Conservation (phyloP, 2,888 invertebrate species). For the Hipparchia semele region DNA sequence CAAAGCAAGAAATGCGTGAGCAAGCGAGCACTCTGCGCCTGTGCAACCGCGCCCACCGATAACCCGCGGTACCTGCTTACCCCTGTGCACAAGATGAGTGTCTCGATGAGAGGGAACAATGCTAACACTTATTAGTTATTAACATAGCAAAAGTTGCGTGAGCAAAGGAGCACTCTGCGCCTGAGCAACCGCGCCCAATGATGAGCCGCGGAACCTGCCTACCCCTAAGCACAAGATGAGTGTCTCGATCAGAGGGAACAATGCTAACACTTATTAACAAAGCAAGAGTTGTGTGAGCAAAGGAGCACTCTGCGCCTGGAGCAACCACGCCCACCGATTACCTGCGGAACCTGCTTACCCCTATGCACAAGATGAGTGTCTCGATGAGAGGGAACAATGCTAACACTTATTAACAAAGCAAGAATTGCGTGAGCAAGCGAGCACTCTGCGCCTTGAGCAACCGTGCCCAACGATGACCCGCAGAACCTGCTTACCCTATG, state of each 20-base stretch:
- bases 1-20: constrained; percentile 83
- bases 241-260: constrained; percentile 85
- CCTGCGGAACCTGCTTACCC: constrained; percentile 70
- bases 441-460: constrained; percentile 82
- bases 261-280: constrained; percentile 72
- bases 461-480: constrained; percentile 75
- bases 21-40: constrained; percentile 87
- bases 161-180: constrained; percentile 86
- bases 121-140: constrained; percentile 77
- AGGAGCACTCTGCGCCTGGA: constrained; percentile 87
- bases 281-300: constrained; percentile 86
- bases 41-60: constrained; percentile 81
- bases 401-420: constrained; percentile 61
- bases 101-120: constrained; percentile 84
- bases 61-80: constrained; percentile 69
- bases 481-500: constrained; percentile 77
- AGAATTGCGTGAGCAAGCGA: constrained; percentile 89
- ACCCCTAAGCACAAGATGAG: constrained; percentile 88
- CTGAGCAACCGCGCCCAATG: constrained; percentile 83
- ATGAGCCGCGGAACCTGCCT: constrained; percentile 68
- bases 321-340: constrained; percentile 79
- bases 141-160: constrained; percentile 83
- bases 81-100: constrained; percentile 88
- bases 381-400: constrained; percentile 87
- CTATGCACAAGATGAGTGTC: constrained; percentile 89